phyloP scores from a whole-genome alignment of 2,113 vertebrate species.

The Heloderma charlesbogerti region DNA sequence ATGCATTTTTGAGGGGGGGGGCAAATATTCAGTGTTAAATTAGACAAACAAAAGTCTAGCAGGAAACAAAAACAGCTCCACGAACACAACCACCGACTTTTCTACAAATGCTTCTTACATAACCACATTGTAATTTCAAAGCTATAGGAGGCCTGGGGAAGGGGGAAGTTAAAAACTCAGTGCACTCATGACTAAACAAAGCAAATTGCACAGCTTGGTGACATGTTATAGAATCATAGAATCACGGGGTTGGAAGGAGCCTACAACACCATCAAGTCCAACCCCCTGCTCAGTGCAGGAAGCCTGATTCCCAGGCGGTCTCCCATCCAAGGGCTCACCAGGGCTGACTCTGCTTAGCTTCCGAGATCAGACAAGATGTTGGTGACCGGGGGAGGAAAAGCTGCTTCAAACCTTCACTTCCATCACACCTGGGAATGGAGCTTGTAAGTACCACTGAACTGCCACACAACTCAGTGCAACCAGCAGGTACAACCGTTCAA shows the following conservation, averaged over 20 bases:
- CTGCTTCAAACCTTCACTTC: not conserved
- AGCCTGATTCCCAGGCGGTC: too few species aligned
- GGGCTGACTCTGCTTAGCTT: too few species aligned
- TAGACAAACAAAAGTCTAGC: slow-evolving; percentile 35
- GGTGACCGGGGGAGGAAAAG: not conserved
- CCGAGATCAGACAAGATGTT: too few species aligned
- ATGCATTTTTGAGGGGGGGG: slow-evolving; percentile 2
- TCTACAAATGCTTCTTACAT: not conserved
- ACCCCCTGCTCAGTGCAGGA: too few species aligned
- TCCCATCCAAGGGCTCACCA: too few species aligned
- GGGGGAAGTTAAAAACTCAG: not conserved
- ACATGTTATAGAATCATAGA: too few species aligned
- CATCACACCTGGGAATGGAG: not conserved
- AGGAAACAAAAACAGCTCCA: not conserved
- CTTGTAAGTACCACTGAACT: not conserved
- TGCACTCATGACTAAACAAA: not conserved
- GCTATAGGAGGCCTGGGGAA: not conserved
- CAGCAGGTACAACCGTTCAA: too few species aligned
- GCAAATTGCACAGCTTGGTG: not conserved
- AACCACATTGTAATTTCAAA: not conserved
- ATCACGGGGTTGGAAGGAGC: too few species aligned
- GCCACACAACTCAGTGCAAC: too few species aligned
- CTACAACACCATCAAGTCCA: too few species aligned
- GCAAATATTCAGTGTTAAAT: not conserved
- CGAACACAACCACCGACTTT: not conserved